Base-by-base conservation (phyloP, 2,888 invertebrate species). In the Agriopis aurantiaria region DNA sequence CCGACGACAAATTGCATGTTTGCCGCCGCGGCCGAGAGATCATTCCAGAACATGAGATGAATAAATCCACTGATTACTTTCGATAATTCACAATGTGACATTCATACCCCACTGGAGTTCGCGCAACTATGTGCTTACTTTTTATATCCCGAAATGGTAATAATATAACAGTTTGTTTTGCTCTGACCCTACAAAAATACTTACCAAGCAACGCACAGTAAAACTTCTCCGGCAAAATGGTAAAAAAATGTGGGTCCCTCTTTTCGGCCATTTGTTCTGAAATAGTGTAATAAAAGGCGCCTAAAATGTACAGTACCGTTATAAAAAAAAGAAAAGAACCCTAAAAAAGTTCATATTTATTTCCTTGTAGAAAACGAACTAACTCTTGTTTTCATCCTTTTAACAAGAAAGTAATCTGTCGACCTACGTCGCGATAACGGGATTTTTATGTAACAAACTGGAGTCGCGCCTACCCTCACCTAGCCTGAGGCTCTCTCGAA, bases 341-440 rank as follows among this genome's bases (percentile, higher is more conserved):
- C 85, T 85, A 84, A 88, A 87, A 88, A 89, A 87, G 86, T 88
- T 89, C 85, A 86, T 89, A 89, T 88, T 90, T 89, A 90, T 88
- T 90, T 88, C 87, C 88, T 88, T 87, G 86, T 87, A 86, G 87
- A 88, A 89, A 91, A 88, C 87, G 88, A 90, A 90, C 90, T 88
- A 87, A 89, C 88, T 92, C 92, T 91, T 93, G 91, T 92, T 92
- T 91, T 91, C 88, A 92, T 91, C 91, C 89, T 91, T 88, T 92
- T 93, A 93, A 94, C 94, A 92, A 91, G 93, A 91, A 92, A 93
- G 91, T 93, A 93, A 93, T 93, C 92, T 93, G 92, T 92, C 91
- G 92, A 90, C 91, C 89, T 89, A 87, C 88, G 89, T 88, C 86
- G 91, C 91, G 91, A 92, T 93, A 93, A 92, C 93, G 87, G 90